Base-by-base conservation (phyloP, 2,888 invertebrate species). In the Polydrusus tereticollis region DNA sequence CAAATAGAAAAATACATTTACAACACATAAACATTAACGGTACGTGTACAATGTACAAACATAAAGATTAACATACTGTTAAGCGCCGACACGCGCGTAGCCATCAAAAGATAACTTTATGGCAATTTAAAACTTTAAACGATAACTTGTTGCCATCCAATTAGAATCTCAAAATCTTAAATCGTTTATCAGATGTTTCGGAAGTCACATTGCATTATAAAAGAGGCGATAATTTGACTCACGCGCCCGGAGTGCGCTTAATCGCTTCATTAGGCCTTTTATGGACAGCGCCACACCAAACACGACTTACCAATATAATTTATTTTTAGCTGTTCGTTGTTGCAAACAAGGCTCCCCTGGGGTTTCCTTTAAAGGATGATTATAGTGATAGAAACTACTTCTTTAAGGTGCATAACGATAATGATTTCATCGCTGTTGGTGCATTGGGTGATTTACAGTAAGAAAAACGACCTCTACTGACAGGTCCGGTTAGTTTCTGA, bases 231-330 rank as follows among this genome's bases (percentile, higher is more conserved):
- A 71, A 71, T 71, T 66, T 47, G 71, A 64, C 65, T 71, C 71
- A 55, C 65, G 60, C 60, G 60, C 60, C 59, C 50, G 71, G 66
- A 59, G 71, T 65, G 66, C 66, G 43, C 60, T 71, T 71, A 71
- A 71, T 71, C 71, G 71, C 71, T 71, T 71, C 66, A 71, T 71
- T 71, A 71, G 43, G 55, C 71, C 71, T 66, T 71, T 71, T 71
- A 71, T 66, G 60, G 70, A 55, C 58, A 29, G 38, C 58, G 63
- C 50, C 43, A 26, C 63, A 63, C 70, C 21, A 58, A 64, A 47
- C 70, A 59, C 43, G 69, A 63, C 69, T 14, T 63, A 63, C 57
- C 29, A 58, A 26, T 64, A 71, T 66, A 66, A 71, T 71, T 71
- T 66, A 71, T 65, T 71, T 71, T 71, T 71, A 59, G 59, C 60